Evolutionary conservation across 2,113 vertebrate genomes (phyloP).

Genomic region (Pogonocichla stellata): DNA sequence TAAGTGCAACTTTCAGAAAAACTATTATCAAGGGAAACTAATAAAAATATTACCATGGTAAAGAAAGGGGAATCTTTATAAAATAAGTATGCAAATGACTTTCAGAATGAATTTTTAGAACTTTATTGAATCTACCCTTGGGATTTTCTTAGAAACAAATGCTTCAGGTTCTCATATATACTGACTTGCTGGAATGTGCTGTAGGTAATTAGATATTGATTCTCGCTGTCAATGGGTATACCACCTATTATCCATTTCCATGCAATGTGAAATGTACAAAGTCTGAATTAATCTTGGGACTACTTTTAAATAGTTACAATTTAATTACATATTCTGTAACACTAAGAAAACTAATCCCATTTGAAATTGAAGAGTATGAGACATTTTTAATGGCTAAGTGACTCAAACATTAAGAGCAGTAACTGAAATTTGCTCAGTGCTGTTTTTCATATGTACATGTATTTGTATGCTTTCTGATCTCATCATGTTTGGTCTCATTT

Average conservation of each 20-base stretch:
- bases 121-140: constrained; percentile 62
- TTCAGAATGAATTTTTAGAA: constrained; percentile 72
- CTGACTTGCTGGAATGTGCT: constrained; percentile 63
- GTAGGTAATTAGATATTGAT: constrained; percentile 90
- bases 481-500: neutral
- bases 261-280: constrained; percentile 56
- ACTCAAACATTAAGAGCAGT: neutral
- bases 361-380: neutral
- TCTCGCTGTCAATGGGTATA: constrained; percentile 76
- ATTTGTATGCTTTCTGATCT: neutral
- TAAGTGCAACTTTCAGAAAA: constrained; percentile 12
- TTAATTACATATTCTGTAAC: neutral
- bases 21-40: constrained; percentile 44
- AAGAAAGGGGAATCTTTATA: constrained; percentile 50
- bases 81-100: constrained; percentile 70
- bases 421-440: neutral
- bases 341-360: neutral
- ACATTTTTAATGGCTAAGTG: neutral
- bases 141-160: constrained; percentile 44
- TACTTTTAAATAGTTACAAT: constrained; percentile 58
- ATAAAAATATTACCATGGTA: constrained; percentile 53
- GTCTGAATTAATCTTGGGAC: constrained; percentile 73
- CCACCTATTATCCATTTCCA: constrained; percentile 52
- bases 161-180: constrained; percentile 40
- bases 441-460: neutral